Evolutionary conservation across 2,113 vertebrate species (phyloP), one percentile per base, ranked within the genome.

Genomic region (Melanerpes formicivorus): DNA sequence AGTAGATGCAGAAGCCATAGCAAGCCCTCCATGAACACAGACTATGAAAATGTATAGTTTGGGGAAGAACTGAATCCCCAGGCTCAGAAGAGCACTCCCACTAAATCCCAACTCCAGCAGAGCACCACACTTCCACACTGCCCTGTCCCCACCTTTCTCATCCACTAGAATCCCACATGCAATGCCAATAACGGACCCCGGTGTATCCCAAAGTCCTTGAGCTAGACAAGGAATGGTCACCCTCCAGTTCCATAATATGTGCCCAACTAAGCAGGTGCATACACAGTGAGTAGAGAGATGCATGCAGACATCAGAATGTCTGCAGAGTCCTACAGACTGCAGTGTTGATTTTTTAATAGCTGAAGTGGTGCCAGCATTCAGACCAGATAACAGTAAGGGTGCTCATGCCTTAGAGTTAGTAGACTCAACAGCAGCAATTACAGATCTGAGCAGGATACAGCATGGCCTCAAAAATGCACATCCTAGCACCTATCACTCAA

Each of bases 191-290:
- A 52, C 59, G 5, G 13, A 18, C 6, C 5, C 6, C 34, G 58
- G 40, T 18, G 26, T 18, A 80, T 40, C 14, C 58, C 6, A 4
- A 78, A 67, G n/a, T 42, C 40, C 34, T 77, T 34, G 14, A 74
- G 30, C 7, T 19, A 6, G 54, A 34, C 5, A 22, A 80, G 14
- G 18, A 90, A 67, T 9, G 9, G 10, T 42, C 62, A 70, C 14
- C 12, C 22, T 78, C 19, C 22, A 23, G 11, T 14, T 29, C 64
- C 2, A 0, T 2, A 63, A 17, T 14, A 34, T 0, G 0, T 21
- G 6, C 15, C 18, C 40, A 48, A 7, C 17, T 42, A 32, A 26
- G 29, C 34, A 55, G 40, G 19, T 42, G 4, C 10, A 29, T 29
- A 13, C 21, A 30, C 1, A 8, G 6, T 8, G 46, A 40, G 7